A percentile compares a stretch with the other conserved stretches of the same genome.
phyloP scores from a whole-genome alignment of 2,888 invertebrate genomes.

The Ecliptopera silaceata region DNA sequence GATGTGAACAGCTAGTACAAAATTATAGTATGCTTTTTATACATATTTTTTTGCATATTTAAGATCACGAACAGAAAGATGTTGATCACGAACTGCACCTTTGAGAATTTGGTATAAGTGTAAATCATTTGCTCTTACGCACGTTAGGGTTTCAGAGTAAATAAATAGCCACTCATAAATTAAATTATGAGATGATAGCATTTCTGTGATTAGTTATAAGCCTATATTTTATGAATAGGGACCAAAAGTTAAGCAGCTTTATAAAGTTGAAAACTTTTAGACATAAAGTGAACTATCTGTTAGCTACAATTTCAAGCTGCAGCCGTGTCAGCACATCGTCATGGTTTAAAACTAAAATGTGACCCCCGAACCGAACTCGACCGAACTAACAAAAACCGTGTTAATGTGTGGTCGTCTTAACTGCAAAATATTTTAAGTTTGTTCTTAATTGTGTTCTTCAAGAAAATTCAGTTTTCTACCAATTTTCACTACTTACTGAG shows the following conservation, averaged over 20 bases:
- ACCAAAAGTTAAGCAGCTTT: too few relatives aligned
- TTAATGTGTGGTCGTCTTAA: background rate
- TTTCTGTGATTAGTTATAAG: too few relatives aligned
- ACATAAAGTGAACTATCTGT: constrained; percentile 14
- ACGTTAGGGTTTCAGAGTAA: too few relatives aligned
- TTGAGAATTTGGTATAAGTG: too few relatives aligned
- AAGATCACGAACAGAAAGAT: too few relatives aligned
- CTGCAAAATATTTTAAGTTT: background rate
- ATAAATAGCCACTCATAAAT: too few relatives aligned
- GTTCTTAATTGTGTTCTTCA: background rate
- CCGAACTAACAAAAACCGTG: constrained; percentile 17
- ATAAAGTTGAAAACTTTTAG: background rate
- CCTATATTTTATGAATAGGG: too few relatives aligned
- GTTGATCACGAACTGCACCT: too few relatives aligned
- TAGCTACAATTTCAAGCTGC: constrained; percentile 1
- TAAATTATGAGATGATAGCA: too few relatives aligned
- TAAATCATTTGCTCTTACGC: too few relatives aligned
- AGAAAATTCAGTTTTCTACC: background rate
- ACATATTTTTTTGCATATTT: too few relatives aligned
- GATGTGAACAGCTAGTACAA: constrained; percentile 15
- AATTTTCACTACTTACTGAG: background rate
- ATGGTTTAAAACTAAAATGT: constrained; percentile 42
- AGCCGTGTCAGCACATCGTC: constrained; percentile 35
- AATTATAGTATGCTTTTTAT: too few relatives aligned
- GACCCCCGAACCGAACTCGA: constrained; percentile 25